Evolutionary conservation across 1,140 invertebrate genomes (phyloP), one percentile per base, ranked within the genome.

Genomic region (Acromyrmex echinatior): DNA sequence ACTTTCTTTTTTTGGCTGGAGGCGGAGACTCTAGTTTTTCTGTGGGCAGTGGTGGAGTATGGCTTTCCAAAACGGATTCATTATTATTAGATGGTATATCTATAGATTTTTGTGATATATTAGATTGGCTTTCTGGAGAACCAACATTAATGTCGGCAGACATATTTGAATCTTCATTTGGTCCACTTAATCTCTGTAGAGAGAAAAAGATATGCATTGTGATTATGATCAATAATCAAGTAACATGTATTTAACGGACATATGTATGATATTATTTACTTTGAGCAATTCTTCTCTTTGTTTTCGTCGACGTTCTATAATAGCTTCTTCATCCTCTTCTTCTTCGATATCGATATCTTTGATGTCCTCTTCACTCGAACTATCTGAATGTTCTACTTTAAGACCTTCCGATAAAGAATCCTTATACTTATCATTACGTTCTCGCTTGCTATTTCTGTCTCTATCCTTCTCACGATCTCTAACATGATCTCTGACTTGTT

Each of bases 261-360:
- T n/a, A n/a, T 16, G 2, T 49, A 18, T 62, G 21, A 45, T 12
- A 65, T 35, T 56, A 65, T 12, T 31, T 96, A 98, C 98, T 96
- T 98, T 98, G 53, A 99, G 93, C 2, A 99, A 95, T 93, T 98
- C 98, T 95, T 99, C 98, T 65, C 99, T 96, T 94, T 99, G 97
- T 94, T 98, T 98, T 87, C 99, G 96, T 90, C 98, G 96, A 92
- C 97, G 97, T 94, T 99, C 98, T 95, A 99, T 99, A 92, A 99
- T 98, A 86, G 97, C 97, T 94, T 99, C 98, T 94, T 99, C 99
- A 94, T 99, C 98, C 95, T 99, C 98, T 87, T 99, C 99, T 86
- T 99, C 98, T 65, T 98, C 98, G 35, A 97, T 95, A 86, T 97
- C 97, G 77, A 98, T 97, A 87, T 98, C 97, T 58, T 95, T 95